These are phyloP conservation scores for Eudasyphora cyanicolor DNA, from an alignment of 2,888 invertebrate genomes.

Conservation along the genomic window DNA sequence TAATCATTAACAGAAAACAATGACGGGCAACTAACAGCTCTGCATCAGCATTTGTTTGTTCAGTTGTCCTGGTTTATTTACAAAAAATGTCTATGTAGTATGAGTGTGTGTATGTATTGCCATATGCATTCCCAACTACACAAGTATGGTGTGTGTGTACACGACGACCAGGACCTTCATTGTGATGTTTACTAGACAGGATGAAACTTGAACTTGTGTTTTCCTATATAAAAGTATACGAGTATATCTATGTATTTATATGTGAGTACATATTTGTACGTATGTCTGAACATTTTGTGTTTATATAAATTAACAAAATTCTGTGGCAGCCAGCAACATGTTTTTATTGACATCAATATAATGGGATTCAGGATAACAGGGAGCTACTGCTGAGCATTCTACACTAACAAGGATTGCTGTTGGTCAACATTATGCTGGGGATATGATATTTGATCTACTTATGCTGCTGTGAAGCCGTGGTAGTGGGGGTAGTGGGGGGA, in stretches of 20 bases:
- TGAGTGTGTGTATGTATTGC: background rate
- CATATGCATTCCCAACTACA: background rate
- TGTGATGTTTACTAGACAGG: background rate
- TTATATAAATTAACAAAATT: background rate
- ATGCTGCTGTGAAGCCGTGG: too few species aligned
- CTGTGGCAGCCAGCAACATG: background rate
- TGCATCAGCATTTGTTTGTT: background rate
- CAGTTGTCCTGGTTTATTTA: background rate
- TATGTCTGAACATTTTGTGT: background rate
- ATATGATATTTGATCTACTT: background rate
- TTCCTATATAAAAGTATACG: background rate
- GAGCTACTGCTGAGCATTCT: too few species aligned
- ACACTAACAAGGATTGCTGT: background rate
- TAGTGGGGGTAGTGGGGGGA: too few species aligned
- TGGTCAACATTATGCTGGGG: too few species aligned
- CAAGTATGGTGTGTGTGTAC: background rate
- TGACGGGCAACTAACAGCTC: background rate
- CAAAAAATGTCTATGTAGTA: too few species aligned
- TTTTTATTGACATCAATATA: background rate
- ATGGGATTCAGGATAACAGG: background rate
- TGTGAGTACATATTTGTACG: background rate
- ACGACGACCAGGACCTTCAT: background rate
- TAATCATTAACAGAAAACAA: constrained; percentile 35
- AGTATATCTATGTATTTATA: background rate
- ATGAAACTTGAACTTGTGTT: background rate